A percentile compares a stretch with the other conserved stretches of the same genome.
Evolutionary conservation across 2,797 vertebrate species (phyloP).

Genomic region (Phoebastria nigripes): DNA sequence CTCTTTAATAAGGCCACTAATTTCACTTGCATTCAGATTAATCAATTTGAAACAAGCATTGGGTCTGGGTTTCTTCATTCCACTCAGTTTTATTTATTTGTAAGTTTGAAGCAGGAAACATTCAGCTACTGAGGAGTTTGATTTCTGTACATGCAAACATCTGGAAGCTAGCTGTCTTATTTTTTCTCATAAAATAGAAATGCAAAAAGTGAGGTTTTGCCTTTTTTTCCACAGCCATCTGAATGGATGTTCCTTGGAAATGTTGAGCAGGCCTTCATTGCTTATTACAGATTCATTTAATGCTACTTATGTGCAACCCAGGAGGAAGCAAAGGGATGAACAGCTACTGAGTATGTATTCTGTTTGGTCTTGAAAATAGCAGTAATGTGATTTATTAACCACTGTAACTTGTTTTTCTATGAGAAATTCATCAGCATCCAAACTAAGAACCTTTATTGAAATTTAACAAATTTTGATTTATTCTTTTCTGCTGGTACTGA

Average conservation of each 20-base stretch:
- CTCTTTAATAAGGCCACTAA: not conserved
- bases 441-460: not conserved
- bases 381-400: not conserved
- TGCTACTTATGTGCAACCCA: slow-evolving; percentile 92
- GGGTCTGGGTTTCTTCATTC: not conserved
- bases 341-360: slow-evolving; percentile 90
- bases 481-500: not conserved
- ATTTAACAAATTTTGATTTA: not conserved
- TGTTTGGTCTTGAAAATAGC: not conserved
- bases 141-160: not conserved
- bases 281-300: slow-evolving; percentile 99
- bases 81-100: not conserved
- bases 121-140: not conserved
- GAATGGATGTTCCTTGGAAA: slow-evolving; percentile 95
- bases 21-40: not conserved
- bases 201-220: not conserved
- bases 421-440: not conserved
- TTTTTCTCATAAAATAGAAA: not conserved
- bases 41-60: not conserved
- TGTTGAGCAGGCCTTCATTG: slow-evolving; percentile 92
- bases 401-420: not conserved
- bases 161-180: not conserved
- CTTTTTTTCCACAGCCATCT: slow-evolving; percentile 82
- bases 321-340: slow-evolving; percentile 96
- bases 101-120: not conserved